Conservation (phyloP, 2,113 vertebrate species). For the Larimichthys polyactis region DNA sequence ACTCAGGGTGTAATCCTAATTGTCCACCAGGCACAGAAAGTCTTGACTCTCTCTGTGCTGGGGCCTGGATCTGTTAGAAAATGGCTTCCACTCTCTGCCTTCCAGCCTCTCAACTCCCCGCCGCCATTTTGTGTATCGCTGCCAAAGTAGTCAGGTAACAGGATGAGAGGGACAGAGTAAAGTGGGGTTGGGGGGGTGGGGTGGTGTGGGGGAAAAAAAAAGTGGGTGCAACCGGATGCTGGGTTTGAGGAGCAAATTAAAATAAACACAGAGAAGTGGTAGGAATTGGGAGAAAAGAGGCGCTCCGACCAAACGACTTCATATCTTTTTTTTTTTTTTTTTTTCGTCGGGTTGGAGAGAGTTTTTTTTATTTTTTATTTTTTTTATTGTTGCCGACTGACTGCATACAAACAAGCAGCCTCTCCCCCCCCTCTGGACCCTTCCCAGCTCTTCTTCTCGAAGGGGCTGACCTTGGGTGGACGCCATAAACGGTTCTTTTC, state of each 20-base stretch:
- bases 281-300: conserved; percentile 59
- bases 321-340: conserved; percentile 65
- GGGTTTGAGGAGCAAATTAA: conserved; percentile 32
- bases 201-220: too few relatives aligned
- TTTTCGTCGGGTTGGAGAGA: conserved; percentile 10
- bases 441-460: conserved; percentile 80
- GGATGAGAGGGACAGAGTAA: conserved; percentile 75
- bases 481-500: conserved; percentile 87
- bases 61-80: conserved; percentile 78
- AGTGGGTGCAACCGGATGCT: conserved; percentile 51
- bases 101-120: conserved; percentile 64
- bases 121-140: conserved; percentile 86
- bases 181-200: conserved; percentile 46
- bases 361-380: conserved; percentile 68
- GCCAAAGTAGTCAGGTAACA: conserved; percentile 85
- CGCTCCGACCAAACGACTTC: conserved; percentile 43
- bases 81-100: conserved; percentile 84
- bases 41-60: conserved; percentile 40
- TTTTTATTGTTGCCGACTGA: conserved; percentile 80
- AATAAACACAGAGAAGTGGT: conserved; percentile 40
- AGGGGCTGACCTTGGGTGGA: conserved; percentile 85
- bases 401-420: conserved; percentile 81
- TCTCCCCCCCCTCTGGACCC: conserved; percentile 73
- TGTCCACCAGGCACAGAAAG: conserved; percentile 34
- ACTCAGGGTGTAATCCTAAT: conserved; percentile 36